Percentiles rank a stretch among this genome's conserved stretches.
Conservation (phyloP, 2,888 invertebrate genomes). For the Limnephilus rhombicus region DNA sequence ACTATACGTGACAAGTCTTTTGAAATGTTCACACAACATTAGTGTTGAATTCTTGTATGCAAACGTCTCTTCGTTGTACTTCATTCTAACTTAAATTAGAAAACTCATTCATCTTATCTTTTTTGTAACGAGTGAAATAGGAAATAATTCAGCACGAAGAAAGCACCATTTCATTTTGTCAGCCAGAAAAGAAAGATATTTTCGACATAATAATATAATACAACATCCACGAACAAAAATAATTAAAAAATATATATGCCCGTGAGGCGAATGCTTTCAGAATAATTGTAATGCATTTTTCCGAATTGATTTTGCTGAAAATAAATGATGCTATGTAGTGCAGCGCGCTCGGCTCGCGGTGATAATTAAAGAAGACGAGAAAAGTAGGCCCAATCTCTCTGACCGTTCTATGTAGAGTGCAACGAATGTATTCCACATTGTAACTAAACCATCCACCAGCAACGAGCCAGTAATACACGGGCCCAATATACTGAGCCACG, state of each 20-base stretch:
- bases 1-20: too few relatives aligned
- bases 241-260: not conserved
- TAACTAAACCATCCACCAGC: not conserved
- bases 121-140: too few relatives aligned
- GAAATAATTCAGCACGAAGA: too few relatives aligned
- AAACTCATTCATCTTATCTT: too few relatives aligned
- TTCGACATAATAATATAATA: not conserved
- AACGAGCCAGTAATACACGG: not conserved
- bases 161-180: too few relatives aligned
- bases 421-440: constrained; percentile 57
- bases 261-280: not conserved
- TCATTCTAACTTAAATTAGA: too few relatives aligned
- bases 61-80: too few relatives aligned
- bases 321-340: constrained; percentile 5
- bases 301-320: not conserved
- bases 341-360: constrained; percentile 22
- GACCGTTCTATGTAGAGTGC: constrained; percentile 57
- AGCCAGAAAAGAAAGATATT: not conserved
- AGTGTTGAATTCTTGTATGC: too few relatives aligned
- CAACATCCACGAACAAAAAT: not conserved
- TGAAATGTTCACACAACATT: too few relatives aligned
- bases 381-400: constrained; percentile 56
- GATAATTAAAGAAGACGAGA: constrained; percentile 34
- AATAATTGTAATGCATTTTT: not conserved
- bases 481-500: not conserved